phyloP scores from a whole-genome alignment of 2,888 invertebrate species.

The Podotricha telesiphe region DNA sequence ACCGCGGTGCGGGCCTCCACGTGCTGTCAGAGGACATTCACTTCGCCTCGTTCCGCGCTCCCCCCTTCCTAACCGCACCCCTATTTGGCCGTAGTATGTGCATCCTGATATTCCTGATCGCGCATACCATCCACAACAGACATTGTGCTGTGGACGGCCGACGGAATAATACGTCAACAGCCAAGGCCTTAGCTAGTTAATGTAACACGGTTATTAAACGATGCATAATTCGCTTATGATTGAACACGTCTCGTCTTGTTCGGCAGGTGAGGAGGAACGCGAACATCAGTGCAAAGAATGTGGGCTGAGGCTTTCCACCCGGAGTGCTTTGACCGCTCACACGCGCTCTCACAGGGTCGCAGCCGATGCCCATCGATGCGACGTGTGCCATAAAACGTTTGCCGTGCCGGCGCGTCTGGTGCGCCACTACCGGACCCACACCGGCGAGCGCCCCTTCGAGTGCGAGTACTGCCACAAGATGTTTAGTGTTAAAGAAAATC shows the following conservation, averaged over 20 bases:
- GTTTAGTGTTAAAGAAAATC: conserved; percentile 96
- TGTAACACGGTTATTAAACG: conserved; percentile 13
- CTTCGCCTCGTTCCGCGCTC: conserved; percentile 65
- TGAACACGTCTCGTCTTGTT: conserved; percentile 62
- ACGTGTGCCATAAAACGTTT: conserved; percentile 95
- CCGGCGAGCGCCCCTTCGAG: conserved; percentile 95
- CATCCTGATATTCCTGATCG: conserved; percentile 79
- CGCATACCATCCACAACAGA: conserved; percentile 77
- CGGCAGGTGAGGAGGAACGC: conserved; percentile 81
- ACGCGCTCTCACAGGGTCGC: conserved; percentile 75
- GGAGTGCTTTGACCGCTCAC: conserved; percentile 90
- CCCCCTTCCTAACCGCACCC: conserved; percentile 63
- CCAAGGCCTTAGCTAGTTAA: conserved; percentile 37
- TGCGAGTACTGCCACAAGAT: conserved; percentile 96
- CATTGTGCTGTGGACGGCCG: conserved; percentile 73
- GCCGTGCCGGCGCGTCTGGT: conserved; percentile 93
- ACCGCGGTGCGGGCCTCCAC: conserved; percentile 81
- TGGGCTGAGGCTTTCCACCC: conserved; percentile 89
- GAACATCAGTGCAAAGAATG: conserved; percentile 87
- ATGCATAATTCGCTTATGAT: conserved; percentile 42
- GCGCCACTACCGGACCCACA: conserved; percentile 94
- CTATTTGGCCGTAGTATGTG: conserved; percentile 67
- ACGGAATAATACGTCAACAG: conserved; percentile 53
- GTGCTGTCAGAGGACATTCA: conserved; percentile 75
- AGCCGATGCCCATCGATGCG: conserved; percentile 92